Conservation (phyloP, 2,888 invertebrate genomes). For the Pristionchus fissidentatus region DNA sequence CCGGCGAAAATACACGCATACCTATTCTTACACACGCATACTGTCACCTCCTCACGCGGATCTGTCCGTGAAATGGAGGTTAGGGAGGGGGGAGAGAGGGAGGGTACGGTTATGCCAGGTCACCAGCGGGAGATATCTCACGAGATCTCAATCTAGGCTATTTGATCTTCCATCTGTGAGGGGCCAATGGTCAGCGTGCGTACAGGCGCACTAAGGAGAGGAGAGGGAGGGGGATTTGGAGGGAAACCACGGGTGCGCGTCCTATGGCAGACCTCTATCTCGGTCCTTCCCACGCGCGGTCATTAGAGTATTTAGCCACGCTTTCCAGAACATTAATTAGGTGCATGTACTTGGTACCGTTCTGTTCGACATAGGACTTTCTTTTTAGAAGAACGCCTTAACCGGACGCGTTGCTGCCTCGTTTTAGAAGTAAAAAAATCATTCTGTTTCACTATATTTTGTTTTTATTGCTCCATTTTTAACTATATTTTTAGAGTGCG, state of each 20-base stretch:
- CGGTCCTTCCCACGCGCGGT: too few species aligned
- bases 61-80: constrained; percentile 14
- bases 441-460: too few species aligned
- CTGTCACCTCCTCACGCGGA: not conserved
- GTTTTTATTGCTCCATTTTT: too few species aligned
- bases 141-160: not conserved
- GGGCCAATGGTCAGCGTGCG: not conserved
- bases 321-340: too few species aligned
- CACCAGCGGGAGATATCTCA: not conserved
- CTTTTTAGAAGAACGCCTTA: too few species aligned
- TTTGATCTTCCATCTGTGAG: not conserved
- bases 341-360: too few species aligned
- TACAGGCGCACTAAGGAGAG: not conserved
- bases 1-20: not conserved
- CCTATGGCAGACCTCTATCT: not conserved
- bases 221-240: not conserved
- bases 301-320: too few species aligned
- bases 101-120: too few species aligned
- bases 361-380: too few species aligned
- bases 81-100: not conserved
- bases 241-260: not conserved
- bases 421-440: too few species aligned
- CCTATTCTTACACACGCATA: not conserved
- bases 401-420: too few species aligned
- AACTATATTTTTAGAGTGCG: too few species aligned